Percentiles rank a stretch among this genome's conserved stretches.
Evolutionary conservation across 2,113 vertebrate genomes (phyloP).

Genomic region (Sceloporus tristichus): DNA sequence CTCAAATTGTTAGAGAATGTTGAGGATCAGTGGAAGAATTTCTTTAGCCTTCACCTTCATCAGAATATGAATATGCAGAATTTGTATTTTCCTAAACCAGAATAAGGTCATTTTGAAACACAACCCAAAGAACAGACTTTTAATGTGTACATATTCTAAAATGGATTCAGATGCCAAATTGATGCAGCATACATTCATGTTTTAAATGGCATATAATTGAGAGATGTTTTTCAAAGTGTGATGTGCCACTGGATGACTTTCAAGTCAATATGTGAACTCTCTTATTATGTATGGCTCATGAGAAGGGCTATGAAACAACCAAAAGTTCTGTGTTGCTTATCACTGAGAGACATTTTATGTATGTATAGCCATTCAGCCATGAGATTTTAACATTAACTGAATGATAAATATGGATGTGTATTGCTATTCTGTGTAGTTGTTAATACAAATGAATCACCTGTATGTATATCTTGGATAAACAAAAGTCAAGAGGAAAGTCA

Average conservation of each 20-base stretch:
- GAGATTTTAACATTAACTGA: not conserved
- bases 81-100: not conserved
- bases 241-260: not conserved
- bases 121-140: not conserved
- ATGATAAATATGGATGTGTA: not conserved
- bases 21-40: not conserved
- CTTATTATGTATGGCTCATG: not conserved
- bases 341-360: not conserved
- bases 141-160: not conserved
- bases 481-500: not conserved
- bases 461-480: constrained; percentile 39
- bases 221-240: not conserved
- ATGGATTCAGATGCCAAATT: not conserved
- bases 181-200: not conserved
- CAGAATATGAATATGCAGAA: not conserved
- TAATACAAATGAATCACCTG: not conserved
- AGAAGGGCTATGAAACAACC: not conserved
- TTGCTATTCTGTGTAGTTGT: not conserved
- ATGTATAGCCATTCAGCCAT: not conserved
- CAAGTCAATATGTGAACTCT: not conserved
- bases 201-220: not conserved
- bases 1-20: not conserved
- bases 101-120: not conserved
- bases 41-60: not conserved
- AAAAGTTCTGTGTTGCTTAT: not conserved